Conservation (phyloP, 1,140 invertebrate genomes). For the Scaptomyza hsui region DNA sequence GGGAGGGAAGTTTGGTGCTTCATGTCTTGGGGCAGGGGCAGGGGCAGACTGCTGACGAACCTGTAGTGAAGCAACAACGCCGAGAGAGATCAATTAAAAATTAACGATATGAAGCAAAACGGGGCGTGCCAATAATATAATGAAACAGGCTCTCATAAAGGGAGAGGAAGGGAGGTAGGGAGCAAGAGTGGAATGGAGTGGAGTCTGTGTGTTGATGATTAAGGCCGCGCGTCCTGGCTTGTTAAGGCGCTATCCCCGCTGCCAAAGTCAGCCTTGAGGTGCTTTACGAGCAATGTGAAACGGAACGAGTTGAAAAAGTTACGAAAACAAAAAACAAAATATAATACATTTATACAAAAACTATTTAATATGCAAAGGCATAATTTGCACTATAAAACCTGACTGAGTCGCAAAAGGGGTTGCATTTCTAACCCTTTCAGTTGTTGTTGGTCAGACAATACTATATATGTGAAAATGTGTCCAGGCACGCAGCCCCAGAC, state of each 20-base stretch:
- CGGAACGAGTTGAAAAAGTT: conserved; percentile 4
- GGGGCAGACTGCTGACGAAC: conserved; percentile 56
- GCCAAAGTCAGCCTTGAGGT: conserved; percentile 16
- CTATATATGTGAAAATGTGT: conserved; percentile 57
- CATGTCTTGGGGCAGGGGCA: too few species aligned
- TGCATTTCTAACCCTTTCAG: conserved; percentile 55
- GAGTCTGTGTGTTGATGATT: conserved; percentile 47
- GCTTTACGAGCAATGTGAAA: conserved; percentile 19
- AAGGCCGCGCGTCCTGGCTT: conserved; percentile 25
- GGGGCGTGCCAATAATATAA: conserved; percentile 81
- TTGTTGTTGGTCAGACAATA: conserved; percentile 37
- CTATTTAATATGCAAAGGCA: conserved; percentile 81
- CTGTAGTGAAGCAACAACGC: conserved; percentile 55
- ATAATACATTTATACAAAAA: conserved; percentile 9
- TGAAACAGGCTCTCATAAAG: conserved; percentile 66
- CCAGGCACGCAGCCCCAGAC: conserved; percentile 57
- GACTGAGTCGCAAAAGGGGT: conserved; percentile 13
- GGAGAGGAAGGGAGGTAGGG: background rate
- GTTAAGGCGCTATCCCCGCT: conserved; percentile 27
- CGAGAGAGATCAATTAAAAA: conserved; percentile 84
- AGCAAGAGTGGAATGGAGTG: background rate
- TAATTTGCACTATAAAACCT: conserved; percentile 60
- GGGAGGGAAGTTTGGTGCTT: background rate
- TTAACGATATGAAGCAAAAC: conserved; percentile 83
- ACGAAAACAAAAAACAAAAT: conserved; percentile 3